phyloP scores from a whole-genome alignment of 2,797 vertebrate genomes.

The Geotrypetes seraphini region DNA sequence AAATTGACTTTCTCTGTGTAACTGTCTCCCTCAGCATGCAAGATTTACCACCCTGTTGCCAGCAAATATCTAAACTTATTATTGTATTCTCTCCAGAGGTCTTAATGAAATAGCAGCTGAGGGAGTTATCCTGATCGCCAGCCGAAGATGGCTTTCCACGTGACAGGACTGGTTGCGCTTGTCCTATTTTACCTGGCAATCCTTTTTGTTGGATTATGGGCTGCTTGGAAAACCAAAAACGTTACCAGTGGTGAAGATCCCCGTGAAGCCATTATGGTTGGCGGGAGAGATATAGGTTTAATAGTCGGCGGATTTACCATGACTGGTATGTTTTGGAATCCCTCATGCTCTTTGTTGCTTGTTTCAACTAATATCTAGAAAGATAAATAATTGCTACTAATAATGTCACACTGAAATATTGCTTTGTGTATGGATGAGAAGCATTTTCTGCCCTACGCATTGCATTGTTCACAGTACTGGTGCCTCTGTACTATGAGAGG shows the following conservation, averaged over 20 bases:
- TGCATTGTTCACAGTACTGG: too few relatives aligned
- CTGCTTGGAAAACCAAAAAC: conserved; percentile 93
- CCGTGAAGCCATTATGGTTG: conserved; percentile 89
- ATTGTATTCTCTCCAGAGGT: conserved; percentile 19
- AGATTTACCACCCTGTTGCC: too few relatives aligned
- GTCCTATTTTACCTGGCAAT: conserved; percentile 87
- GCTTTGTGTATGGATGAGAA: background rate
- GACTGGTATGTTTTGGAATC: conserved; percentile 69
- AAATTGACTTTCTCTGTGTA: too few relatives aligned
- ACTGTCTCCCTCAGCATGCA: too few relatives aligned
- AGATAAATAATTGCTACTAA: rapidly evolving
- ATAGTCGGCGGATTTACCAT: conserved; percentile 94
- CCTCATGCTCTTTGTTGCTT: background rate
- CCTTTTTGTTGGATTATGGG: conserved; percentile 90
- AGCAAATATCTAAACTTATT: background rate
- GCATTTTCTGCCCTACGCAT: background rate
- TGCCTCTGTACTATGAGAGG: too few relatives aligned
- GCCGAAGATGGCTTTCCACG: conserved; percentile 75
- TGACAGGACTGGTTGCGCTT: conserved; percentile 85
- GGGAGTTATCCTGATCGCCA: conserved; percentile 9
- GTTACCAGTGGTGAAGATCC: conserved; percentile 62
- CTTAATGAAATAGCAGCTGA: conserved; percentile 28
- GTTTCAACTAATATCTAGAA: too few relatives aligned
- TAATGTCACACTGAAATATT: background rate
- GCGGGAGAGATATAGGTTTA: conserved; percentile 89